Percentiles rank a stretch among this genome's conserved stretches.
phyloP scores from a whole-genome alignment of 2,797 vertebrate species.

The Sylvia borin region DNA sequence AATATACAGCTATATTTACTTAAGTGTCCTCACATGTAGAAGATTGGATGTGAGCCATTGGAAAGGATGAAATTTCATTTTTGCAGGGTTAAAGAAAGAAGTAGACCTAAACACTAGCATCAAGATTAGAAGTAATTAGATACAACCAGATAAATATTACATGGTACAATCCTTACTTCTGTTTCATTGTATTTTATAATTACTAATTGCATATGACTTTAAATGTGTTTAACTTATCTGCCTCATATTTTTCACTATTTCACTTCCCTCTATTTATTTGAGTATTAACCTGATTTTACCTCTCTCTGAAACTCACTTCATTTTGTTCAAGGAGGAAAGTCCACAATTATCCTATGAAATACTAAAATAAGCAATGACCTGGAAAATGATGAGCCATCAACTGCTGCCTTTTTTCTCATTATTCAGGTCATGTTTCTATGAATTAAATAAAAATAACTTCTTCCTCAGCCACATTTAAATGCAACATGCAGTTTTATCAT shows the following conservation, averaged over 20 bases:
- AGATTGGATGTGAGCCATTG: neutral
- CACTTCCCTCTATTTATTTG: neutral
- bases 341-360: neutral
- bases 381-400: neutral
- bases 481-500: neutral
- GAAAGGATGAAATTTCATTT: conserved; percentile 7
- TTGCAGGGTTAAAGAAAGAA: neutral
- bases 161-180: neutral
- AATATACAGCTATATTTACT: neutral
- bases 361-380: neutral
- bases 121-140: neutral
- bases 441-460: neutral
- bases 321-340: neutral
- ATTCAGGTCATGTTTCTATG: neutral
- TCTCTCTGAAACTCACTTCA: neutral
- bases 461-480: neutral
- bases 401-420: neutral
- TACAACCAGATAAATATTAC: neutral
- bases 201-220: conserved; percentile 21
- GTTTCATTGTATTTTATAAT: neutral
- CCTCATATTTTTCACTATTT: conserved; percentile 4
- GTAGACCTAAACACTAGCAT: neutral
- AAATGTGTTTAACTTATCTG: neutral
- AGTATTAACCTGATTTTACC: neutral
- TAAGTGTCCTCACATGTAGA: neutral